Base-by-base conservation (phyloP, 2,797 vertebrate species). In the Siniperca undulata region DNA sequence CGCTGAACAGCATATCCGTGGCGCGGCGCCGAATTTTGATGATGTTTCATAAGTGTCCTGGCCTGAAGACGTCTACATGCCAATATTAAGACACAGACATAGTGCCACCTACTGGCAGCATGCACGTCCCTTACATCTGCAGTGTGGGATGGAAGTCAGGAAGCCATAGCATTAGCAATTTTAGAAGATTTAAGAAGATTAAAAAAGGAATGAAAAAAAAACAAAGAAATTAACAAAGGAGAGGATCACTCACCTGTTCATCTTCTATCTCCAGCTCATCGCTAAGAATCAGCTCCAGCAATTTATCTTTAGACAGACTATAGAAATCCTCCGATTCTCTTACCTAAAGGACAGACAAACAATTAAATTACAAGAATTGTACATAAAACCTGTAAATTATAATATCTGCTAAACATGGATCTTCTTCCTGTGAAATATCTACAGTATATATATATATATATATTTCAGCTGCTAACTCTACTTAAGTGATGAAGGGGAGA, bases 241-340 rank as follows among this genome's bases (percentile, higher is more conserved):
- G 16, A 10, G 42, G 7, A 22, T 24, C 20, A n/a, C 69, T 86
- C 38, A 97, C 96, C 66, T 97, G 96, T 82, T 99, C 98, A 3
- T 99, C 98, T 86, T 98, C 97, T 0, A 97, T 96, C 94, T 99
- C 98, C 91, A 99, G 94, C 91, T 99, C 98, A 3, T 99, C 98
- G 0, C 98, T 98, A n/a, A 97, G 96, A 77, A 98, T 95, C 82
- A 99, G 96, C 82, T 97, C 97, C 77, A 98, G 91, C 88, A 99
- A 94, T 30, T 96, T 97, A 83, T 98, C 97, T 93, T 97, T 97
- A 44, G 97, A 97, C 68, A 99, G 95, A 61, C 92, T 95, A 83
- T 96, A 96, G 92, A 99, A 99, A 89, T 98, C 98, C 74, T 99
- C 98, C 0, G 96, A 97, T 81, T 96, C 96, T 82, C 96, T 93